A percentile compares a stretch with the other conserved stretches of the same genome.
phyloP scores from a whole-genome alignment of 2,797 vertebrate species.

The Bufotes viridis region DNA sequence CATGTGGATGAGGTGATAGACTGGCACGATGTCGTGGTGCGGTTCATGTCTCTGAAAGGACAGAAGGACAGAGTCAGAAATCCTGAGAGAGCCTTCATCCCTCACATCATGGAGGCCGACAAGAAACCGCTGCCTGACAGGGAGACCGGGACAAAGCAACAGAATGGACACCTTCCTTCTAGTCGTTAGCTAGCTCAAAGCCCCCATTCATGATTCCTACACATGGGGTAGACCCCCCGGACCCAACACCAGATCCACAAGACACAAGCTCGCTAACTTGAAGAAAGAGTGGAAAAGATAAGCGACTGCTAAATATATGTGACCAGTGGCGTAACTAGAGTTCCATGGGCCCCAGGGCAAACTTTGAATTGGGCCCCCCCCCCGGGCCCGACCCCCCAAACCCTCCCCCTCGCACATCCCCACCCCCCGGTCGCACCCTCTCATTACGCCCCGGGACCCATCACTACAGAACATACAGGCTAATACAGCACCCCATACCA shows the following conservation, averaged over 20 bases:
- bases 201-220: not conserved
- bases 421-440: too few species aligned
- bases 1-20: conserved; percentile 61
- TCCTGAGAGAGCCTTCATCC: conserved; percentile 46
- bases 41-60: conserved; percentile 64
- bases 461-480: too few species aligned
- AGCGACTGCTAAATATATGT: too few species aligned
- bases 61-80: not conserved
- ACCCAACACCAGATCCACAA: not conserved
- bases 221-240: not conserved
- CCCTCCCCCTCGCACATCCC: too few species aligned
- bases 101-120: not conserved
- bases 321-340: too few species aligned
- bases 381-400: too few species aligned
- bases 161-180: conserved; percentile 4
- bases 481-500: too few species aligned
- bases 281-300: too few species aligned
- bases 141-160: not conserved
- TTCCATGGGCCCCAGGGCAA: too few species aligned
- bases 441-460: too few species aligned
- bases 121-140: not conserved
- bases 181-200: not conserved
- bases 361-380: too few species aligned
- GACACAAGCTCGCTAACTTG: too few species aligned
- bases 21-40: conserved; percentile 60